Evolutionary conservation across 1,140 invertebrate species (phyloP), one percentile per base, ranked within the genome.

Genomic region (Eumeta japonica): DNA sequence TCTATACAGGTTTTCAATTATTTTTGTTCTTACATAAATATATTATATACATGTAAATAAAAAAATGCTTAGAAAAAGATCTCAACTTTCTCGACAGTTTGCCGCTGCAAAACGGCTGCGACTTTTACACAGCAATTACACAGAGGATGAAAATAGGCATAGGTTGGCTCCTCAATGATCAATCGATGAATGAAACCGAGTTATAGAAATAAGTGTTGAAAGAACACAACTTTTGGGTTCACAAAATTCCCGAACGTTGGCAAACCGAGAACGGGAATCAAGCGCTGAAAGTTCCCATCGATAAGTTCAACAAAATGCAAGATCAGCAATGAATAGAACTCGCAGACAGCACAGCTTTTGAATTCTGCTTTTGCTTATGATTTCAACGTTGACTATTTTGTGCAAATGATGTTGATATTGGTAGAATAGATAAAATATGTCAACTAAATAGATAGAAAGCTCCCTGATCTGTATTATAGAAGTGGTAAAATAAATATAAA

Each of bases 311-410:
- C 45, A 50, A 43, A 37, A 42, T 40, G 45, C 41, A 35, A 27
- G 42, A 46, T 37, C 40, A 42, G 30, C 40, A 32, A 42, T 9
- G 11, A 51, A 39, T 46, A 41, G 43, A 50, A 44, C 44, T 42
- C 41, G 39, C 45, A 50, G 45, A 28, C 44, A 41, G 41, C 27
- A 40, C 32, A 46, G 40, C 43, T 42, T 45, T 41, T 42, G n/a
- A n/a, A 45, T 42, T 3, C 39, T 46, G 48, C 44, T 5, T 50
- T 50, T 45, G 40, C 37, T 40, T 45, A 45, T 41, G 47, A 49
- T 43, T 43, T 17, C 43, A 45, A 16, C 24, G 11, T 43, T 45
- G 40, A 45, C 40, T 35, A 40, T 41, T 11, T 29, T 40, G 38
- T 29, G 41, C 43, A 38, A 30, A 46, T 43, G 34, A 43, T 41